Base-by-base conservation (phyloP, 1,140 invertebrate species). In the Oncopodura yosiiana region DNA sequence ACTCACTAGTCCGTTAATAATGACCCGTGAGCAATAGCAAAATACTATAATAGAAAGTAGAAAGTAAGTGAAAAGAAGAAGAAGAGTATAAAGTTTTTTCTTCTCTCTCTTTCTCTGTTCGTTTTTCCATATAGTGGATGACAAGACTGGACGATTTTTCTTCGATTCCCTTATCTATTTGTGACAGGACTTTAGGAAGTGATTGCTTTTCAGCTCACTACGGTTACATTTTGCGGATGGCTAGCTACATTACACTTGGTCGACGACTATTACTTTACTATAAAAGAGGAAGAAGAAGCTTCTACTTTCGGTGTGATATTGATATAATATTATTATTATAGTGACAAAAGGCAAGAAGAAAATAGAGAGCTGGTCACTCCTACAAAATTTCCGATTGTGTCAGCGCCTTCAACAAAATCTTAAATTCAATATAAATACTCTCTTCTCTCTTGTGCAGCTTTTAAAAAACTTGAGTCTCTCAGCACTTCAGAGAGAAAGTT, bases 101-200 rank as follows among this genome's bases (percentile, higher is more conserved):
- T 55, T n/a, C n/a, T n/a, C n/a, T n/a, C n/a, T n/a, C n/a, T n/a
- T n/a, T n/a, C n/a, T n/a, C n/a, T n/a, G n/a, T n/a, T n/a, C n/a
- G n/a, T n/a, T n/a, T n/a, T 51, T 46, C 37, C 49, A 39, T 55
- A 63, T n/a, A n/a, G n/a, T n/a, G n/a, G n/a, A n/a, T 60, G 62
- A 60, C 62, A 63, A 60, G 62, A 49, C 58, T 56, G 53, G 53
- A 61, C 53, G 56, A 64, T 64, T 64, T 64, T 60, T 61, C 58
- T 58, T 58, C 52, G 58, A 61, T 56, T 57, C 56, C 50, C 55
- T 64, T 64, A 64, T 64, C 62, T 64, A 58, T 55, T 61, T 56
- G 56, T 61, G 58, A 61, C 62, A 64, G 62, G 56, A 51, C 51
- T 50, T 56, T 48, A 46, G 49, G 51, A 51, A 55, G 54, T 58